Percentiles rank a stretch among this genome's conserved stretches.
Evolutionary conservation across 2,888 invertebrate genomes (phyloP).

Genomic region (Chloroclystis v-ata): DNA sequence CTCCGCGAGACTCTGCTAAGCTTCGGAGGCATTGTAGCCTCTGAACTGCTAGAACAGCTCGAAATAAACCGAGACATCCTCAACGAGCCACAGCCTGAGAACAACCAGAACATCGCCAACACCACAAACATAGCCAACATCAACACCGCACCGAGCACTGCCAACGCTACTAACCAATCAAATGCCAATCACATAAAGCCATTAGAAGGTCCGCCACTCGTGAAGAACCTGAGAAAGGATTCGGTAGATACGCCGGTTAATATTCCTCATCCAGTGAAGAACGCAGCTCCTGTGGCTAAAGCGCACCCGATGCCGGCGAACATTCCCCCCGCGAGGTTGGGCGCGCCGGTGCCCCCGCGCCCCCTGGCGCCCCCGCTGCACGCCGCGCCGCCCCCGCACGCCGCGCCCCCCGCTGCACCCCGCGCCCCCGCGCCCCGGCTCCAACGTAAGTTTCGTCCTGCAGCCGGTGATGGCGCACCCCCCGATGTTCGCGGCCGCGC

Average conservation of each 20-base stretch:
- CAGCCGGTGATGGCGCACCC: conserved; percentile 58
- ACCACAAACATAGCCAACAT: conserved; percentile 9
- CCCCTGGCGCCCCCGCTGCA: conserved; percentile 33
- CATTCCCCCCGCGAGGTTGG: conserved; percentile 17
- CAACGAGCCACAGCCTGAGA: conserved; percentile 35
- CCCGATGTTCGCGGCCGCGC: conserved; percentile 48
- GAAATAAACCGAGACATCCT: conserved; percentile 49
- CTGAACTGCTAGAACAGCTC: conserved; percentile 51
- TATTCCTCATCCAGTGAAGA: conserved; percentile 29
- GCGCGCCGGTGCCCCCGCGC: background rate
- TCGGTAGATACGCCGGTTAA: conserved; percentile 24
- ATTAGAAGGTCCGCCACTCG: conserved; percentile 26
- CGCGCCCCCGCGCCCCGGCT: conserved; percentile 38
- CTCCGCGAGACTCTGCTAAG: conserved; percentile 66
- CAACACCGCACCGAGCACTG: background rate
- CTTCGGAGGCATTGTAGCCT: conserved; percentile 64
- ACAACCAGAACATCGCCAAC: conserved; percentile 49
- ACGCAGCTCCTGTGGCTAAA: conserved; percentile 38
- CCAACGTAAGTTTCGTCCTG: conserved; percentile 72
- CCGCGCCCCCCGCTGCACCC: conserved; percentile 19
- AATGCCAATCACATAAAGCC: conserved; percentile 6
- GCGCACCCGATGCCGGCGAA: conserved; percentile 43
- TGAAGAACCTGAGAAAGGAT: conserved; percentile 20
- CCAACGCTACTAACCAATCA: conserved; percentile 44
- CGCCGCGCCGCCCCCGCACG: conserved; percentile 39